Evolutionary conservation across 2,113 vertebrate species (phyloP).

Genomic region (Collichthys lucidus): DNA sequence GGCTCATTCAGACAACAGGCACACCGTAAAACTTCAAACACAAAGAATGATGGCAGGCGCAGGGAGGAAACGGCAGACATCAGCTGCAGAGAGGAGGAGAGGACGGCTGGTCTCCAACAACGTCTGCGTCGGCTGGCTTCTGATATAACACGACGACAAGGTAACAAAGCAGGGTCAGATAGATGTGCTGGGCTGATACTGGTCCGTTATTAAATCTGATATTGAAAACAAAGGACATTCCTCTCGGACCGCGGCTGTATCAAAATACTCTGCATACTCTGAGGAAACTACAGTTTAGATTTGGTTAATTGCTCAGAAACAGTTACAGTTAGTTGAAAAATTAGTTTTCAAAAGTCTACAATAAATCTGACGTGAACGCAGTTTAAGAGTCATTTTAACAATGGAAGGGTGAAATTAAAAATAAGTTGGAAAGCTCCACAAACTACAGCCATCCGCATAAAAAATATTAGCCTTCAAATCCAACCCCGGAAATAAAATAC

Average conservation of each 20-base stretch:
- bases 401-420: conserved; percentile 6
- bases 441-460: not conserved
- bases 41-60: conserved; percentile 1
- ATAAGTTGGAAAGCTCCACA: not conserved
- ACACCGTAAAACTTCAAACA: conserved; percentile 51
- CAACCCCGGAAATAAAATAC: not conserved
- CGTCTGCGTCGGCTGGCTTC: not conserved
- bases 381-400: not conserved
- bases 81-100: conserved; percentile 20
- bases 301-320: not conserved
- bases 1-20: conserved; percentile 59
- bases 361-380: not conserved
- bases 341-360: conserved; percentile 1
- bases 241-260: not conserved
- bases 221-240: conserved; percentile 1
- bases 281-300: not conserved
- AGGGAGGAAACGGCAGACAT: conserved; percentile 32
- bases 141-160: not conserved
- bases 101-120: not conserved
- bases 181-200: not conserved
- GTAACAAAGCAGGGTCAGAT: not conserved
- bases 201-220: conserved; percentile 1
- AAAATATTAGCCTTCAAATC: conserved; percentile 4
- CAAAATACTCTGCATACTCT: conserved; percentile 18
- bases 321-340: not conserved